Evolutionary conservation across 2,113 vertebrate genomes (phyloP).

Genomic region (Poeciliopsis retropinna): DNA sequence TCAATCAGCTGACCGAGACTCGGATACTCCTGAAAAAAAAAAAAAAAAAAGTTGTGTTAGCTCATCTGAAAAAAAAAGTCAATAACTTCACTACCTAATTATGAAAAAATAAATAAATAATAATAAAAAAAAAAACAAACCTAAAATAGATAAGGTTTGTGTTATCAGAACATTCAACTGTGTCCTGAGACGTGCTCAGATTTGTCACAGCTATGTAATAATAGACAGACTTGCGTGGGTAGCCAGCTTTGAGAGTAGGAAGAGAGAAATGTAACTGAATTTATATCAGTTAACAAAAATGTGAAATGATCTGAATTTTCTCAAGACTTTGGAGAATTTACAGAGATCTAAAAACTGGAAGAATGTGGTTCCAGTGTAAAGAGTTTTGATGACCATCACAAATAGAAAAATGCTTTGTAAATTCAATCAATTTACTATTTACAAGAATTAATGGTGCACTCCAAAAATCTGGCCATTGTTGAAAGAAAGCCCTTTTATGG

Average conservation of each 20-base stretch:
- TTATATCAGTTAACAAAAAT: background rate
- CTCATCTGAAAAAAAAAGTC: background rate
- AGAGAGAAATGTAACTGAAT: background rate
- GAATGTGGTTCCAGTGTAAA: too few relatives aligned
- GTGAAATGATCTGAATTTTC: background rate
- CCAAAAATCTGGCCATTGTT: background rate
- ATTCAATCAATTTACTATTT: background rate
- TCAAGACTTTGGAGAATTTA: background rate
- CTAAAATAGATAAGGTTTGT: background rate
- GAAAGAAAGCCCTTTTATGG: background rate
- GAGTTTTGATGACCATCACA: too few relatives aligned
- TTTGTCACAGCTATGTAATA: background rate
- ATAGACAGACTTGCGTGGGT: background rate
- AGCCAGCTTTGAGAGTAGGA: background rate
- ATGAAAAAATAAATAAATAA: too few relatives aligned
- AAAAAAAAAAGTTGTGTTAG: background rate
- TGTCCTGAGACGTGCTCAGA: background rate
- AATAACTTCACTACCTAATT: background rate
- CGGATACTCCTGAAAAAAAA: conserved; percentile 89
- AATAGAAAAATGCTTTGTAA: too few relatives aligned
- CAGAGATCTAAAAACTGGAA: too few relatives aligned
- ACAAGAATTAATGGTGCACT: background rate
- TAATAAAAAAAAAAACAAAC: background rate
- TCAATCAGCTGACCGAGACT: conserved; percentile 95
- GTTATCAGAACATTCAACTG: background rate